A percentile compares a stretch with the other conserved stretches of the same genome.
These are phyloP conservation scores for Doryteuthis pealeii DNA, from an alignment of 1,140 invertebrate genomes.

Conservation along the genomic window DNA sequence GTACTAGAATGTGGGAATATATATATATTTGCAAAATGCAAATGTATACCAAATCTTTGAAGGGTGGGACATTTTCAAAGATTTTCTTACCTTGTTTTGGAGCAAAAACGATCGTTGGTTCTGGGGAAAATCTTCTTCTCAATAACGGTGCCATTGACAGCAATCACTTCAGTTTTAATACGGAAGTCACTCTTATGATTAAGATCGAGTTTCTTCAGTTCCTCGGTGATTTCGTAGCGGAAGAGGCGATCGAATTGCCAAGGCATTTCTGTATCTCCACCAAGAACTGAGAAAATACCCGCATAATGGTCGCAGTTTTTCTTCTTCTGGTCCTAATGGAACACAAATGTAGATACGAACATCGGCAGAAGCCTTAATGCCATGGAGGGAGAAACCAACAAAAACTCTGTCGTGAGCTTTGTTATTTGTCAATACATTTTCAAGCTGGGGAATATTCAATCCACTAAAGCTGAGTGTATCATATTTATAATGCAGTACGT, in stretches of 20 bases:
- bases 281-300: slow-evolving; percentile 26
- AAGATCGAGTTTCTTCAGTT: not conserved
- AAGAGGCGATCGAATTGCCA: slow-evolving; percentile 31
- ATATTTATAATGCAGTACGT: slow-evolving; percentile 25
- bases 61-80: too few relatives aligned
- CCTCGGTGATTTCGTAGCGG: slow-evolving; percentile 31
- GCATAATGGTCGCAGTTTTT: slow-evolving; percentile 12
- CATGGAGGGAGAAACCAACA: slow-evolving; percentile 21
- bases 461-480: slow-evolving; percentile 31
- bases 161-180: slow-evolving; percentile 17
- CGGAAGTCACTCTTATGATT: not conserved
- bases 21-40: too few relatives aligned
- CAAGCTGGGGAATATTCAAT: slow-evolving; percentile 25
- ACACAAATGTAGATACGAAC: slow-evolving; percentile 22
- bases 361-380: slow-evolving; percentile 21
- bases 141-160: slow-evolving; percentile 21
- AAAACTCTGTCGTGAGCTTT: slow-evolving; percentile 23
- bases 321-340: not conserved
- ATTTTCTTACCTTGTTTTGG: slow-evolving; percentile 14
- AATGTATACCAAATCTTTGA: too few relatives aligned
- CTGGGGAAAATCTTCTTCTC: slow-evolving; percentile 5
- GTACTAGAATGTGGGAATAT: too few relatives aligned
- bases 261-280: slow-evolving; percentile 27
- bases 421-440: slow-evolving; percentile 15
- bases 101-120: slow-evolving; percentile 20